Evolutionary conservation across 2,888 invertebrate genomes (phyloP).

Genomic region (Metacarcinus magister): DNA sequence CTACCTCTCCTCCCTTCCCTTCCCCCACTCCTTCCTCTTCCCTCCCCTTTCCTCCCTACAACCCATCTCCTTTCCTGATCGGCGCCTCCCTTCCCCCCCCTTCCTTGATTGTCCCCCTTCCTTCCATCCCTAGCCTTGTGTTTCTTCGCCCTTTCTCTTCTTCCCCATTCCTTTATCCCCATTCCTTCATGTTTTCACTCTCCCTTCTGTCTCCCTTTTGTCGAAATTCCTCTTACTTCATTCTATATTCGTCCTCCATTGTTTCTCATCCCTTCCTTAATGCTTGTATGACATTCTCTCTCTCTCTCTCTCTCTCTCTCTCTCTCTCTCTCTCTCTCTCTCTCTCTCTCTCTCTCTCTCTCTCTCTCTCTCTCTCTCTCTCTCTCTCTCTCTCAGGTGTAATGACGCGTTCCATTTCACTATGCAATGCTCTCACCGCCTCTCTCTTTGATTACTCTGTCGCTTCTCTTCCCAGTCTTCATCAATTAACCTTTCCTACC

Average conservation of each 20-base stretch:
- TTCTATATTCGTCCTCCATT: background rate
- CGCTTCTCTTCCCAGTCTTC: background rate
- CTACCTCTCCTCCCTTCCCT: background rate
- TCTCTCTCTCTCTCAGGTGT: background rate
- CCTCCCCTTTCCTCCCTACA: background rate
- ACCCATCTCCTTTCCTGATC: no score
- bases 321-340: constrained; percentile 34
- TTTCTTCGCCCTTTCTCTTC: background rate
- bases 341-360: constrained; percentile 30
- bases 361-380: constrained; percentile 39
- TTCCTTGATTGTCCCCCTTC: background rate
- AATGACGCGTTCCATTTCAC: background rate
- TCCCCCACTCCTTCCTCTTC: background rate
- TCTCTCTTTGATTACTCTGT: background rate
- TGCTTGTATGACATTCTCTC: background rate
- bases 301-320: constrained; percentile 34
- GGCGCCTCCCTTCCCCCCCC: background rate
- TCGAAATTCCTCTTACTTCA: background rate
- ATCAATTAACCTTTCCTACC: background rate
- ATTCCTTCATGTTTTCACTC: background rate
- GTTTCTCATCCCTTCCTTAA: background rate
- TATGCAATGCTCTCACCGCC: constrained; percentile 12
- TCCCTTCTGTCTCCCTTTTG: background rate
- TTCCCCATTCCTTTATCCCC: background rate
- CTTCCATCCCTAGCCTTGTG: background rate